Evolutionary conservation across 2,113 vertebrate genomes (phyloP), one percentile per base, ranked within the genome.

Genomic region (Sturnira hondurensis): DNA sequence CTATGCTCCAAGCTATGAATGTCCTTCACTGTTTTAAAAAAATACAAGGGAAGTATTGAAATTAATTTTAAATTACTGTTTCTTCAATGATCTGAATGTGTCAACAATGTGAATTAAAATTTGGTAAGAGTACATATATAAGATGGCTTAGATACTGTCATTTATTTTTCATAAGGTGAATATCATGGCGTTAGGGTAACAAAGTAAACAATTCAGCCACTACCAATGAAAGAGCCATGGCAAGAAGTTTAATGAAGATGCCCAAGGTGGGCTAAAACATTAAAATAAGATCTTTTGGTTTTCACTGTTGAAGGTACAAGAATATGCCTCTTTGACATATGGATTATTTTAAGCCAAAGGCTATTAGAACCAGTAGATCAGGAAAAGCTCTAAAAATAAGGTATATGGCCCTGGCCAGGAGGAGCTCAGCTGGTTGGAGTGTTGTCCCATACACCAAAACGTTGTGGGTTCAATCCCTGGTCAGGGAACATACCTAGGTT

Each of bases 1-100:
- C 41, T 86, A 19, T 85, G 22, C 33, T 76, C 1, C 81, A 45
- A 81, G 24, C 61, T 76, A 28, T 81, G 31, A 86, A 85, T 58
- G 26, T 82, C 41, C 56, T 94, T 77, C 36, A 71, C 43, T 56
- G 9, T 67, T 92, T 94, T 92, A 14, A 76, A 82, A 28, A 93
- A 81, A 70, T 67, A 16, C 2, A 33, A 85, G 43, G 52, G 80
- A 96, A 71, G 43, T 68, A 78, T 2, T 15, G 67, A 43, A 84
- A 92, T 86, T 68, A 50, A 65, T 78, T 86, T 90, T 47, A 74
- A 91, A 68, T 80, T 93, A 73, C 41, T 43, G 36, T 91, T 63
- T 89, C 43, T 56, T 78, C 74, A 16, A 52, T 71, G 28, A 10
- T 31, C 41, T 74, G 28, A 52, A 58, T 73, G 22, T 83, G 74